Conservation (phyloP, 2,888 invertebrate genomes). For the Ellobium chinense region DNA sequence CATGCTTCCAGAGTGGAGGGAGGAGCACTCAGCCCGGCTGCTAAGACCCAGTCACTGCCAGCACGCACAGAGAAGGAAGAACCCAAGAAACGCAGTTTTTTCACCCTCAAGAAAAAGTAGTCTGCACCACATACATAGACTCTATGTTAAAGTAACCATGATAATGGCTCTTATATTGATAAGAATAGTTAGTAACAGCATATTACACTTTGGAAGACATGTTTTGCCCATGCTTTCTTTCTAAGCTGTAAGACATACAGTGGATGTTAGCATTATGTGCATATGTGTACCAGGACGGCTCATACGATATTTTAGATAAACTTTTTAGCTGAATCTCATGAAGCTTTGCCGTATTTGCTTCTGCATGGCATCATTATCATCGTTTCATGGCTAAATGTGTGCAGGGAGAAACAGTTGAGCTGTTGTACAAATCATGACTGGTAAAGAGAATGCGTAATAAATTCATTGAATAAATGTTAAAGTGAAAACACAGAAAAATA, state of each 20-base stretch:
- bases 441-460: too few species aligned
- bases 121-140: not conserved
- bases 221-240: too few species aligned
- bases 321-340: constrained; percentile 19
- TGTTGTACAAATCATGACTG: not conserved
- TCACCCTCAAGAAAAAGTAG: constrained; percentile 97
- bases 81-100: constrained; percentile 97
- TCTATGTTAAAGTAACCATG: not conserved
- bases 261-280: not conserved
- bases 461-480: too few species aligned
- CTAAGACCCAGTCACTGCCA: constrained; percentile 95
- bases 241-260: too few species aligned
- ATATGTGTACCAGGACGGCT: not conserved
- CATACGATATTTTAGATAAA: not conserved
- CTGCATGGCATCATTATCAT: constrained; percentile 17
- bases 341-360: not conserved
- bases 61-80: constrained; percentile 89
- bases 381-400: constrained; percentile 7
- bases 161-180: too few species aligned
- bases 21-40: constrained; percentile 78
- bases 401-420: too few species aligned
- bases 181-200: too few species aligned
- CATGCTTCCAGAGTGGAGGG: constrained; percentile 84
- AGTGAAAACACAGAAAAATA: too few species aligned
- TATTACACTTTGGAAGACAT: too few species aligned